A percentile compares a stretch with the other conserved stretches of the same genome.
These are phyloP conservation scores for Volucella zonaria DNA, from an alignment of 2,888 invertebrate genomes.

Conservation along the genomic window DNA sequence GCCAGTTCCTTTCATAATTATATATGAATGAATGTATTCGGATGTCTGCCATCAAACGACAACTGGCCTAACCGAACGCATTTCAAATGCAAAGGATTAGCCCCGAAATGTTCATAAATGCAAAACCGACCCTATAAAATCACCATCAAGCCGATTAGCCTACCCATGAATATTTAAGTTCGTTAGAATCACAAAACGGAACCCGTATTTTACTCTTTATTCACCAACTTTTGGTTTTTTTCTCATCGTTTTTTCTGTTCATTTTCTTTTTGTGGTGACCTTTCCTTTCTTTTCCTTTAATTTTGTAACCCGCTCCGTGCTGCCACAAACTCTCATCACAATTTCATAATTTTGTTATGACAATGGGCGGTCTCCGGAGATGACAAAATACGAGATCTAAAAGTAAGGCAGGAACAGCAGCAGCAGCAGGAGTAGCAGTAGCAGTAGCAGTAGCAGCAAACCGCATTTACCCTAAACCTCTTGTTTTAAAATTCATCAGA, in stretches of 20 bases:
- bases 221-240: conserved; percentile 8
- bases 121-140: conserved; percentile 51
- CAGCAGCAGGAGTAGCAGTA: too few species aligned
- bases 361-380: conserved; percentile 46
- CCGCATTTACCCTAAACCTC: conserved; percentile 45
- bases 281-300: conserved; percentile 4
- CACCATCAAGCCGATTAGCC: conserved; percentile 66
- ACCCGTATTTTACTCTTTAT: too few species aligned
- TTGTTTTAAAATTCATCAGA: conserved; percentile 40
- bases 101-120: conserved; percentile 25
- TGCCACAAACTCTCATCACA: conserved; percentile 36
- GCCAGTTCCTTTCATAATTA: conserved; percentile 3
- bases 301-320: not conserved
- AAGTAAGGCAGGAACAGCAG: not conserved
- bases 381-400: conserved; percentile 49
- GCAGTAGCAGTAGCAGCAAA: conserved; percentile 8
- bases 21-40: not conserved
- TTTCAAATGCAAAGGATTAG: conserved; percentile 63
- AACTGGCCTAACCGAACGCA: conserved; percentile 58
- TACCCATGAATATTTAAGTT: conserved; percentile 68
- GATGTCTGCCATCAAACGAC: not conserved
- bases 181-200: conserved; percentile 43
- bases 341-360: conserved; percentile 59
- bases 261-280: not conserved
- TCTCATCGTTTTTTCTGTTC: not conserved